phyloP scores from a whole-genome alignment of 2,797 vertebrate genomes.

The Telmatherina bonti region DNA sequence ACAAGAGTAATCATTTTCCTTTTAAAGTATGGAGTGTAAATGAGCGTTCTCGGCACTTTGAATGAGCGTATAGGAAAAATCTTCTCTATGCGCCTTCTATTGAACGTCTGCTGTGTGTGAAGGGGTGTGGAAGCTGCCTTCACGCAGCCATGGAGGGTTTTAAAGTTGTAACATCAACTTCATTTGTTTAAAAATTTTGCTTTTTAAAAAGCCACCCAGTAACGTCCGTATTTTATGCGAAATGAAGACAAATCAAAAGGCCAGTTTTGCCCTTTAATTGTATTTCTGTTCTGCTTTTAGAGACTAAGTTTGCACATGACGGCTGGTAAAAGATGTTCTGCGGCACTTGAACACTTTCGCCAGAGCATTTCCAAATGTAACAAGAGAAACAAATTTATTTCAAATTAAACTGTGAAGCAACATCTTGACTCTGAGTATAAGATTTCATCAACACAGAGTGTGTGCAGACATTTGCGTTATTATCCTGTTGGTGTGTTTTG shows the following conservation, averaged over 20 bases:
- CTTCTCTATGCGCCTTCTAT: conserved; percentile 44
- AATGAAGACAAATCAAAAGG: conserved; percentile 5
- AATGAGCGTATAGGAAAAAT: conserved; percentile 34
- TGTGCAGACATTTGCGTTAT: conserved; percentile 1
- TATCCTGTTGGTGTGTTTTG: conserved; percentile 9
- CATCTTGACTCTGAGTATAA: conserved; percentile 8
- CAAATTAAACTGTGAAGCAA: conserved; percentile 2
- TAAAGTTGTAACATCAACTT: neutral
- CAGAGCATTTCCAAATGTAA: neutral
- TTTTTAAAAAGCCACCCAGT: neutral
- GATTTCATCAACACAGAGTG: conserved; percentile 7
- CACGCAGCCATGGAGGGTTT: conserved; percentile 20
- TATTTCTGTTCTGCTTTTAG: neutral
- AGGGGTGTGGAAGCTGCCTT: conserved; percentile 23
- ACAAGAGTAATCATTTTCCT: conserved; percentile 15
- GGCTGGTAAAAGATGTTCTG: too few relatives aligned
- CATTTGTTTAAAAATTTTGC: conserved; percentile 28
- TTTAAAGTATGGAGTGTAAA: conserved; percentile 38
- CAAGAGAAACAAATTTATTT: neutral
- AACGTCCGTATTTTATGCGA: conserved; percentile 1
- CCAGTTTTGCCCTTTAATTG: neutral
- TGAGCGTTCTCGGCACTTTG: conserved; percentile 58
- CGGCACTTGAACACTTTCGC: too few relatives aligned
- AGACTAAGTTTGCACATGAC: too few relatives aligned
- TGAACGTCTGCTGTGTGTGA: conserved; percentile 39